These are phyloP conservation scores for Cyprinodon tularosa DNA, from an alignment of 2,113 vertebrate genomes.

Conservation along the genomic window DNA sequence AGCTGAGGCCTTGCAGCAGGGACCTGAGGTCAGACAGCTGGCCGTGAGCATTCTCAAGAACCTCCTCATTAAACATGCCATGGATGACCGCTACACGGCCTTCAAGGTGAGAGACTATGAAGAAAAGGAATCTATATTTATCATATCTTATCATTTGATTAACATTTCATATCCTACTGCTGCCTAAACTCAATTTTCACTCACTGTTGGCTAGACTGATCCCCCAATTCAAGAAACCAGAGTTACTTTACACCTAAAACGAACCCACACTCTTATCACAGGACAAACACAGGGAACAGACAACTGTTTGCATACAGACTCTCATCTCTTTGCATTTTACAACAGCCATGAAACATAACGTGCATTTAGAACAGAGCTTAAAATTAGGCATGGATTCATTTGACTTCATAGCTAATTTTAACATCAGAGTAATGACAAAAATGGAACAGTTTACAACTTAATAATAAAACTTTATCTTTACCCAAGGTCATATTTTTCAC, in stretches of 20 bases:
- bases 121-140: background rate
- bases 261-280: too few species aligned
- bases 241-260: too few species aligned
- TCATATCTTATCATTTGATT: background rate
- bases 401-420: background rate
- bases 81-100: conserved; percentile 90
- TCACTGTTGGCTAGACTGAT: background rate
- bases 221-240: too few species aligned
- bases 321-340: background rate
- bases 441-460: background rate
- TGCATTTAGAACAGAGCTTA: background rate
- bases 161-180: background rate
- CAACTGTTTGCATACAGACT: background rate
- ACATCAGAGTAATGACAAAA: background rate
- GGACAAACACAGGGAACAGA: too few species aligned
- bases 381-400: background rate
- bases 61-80: conserved; percentile 93
- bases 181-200: background rate
- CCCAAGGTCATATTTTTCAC: background rate
- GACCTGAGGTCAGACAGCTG: conserved; percentile 86
- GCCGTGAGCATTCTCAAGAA: conserved; percentile 91
- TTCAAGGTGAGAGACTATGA: conserved; percentile 60
- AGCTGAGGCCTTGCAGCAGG: conserved; percentile 87
- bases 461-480: background rate
- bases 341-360: background rate